Base-by-base conservation (phyloP, 2,888 invertebrate species). In the Galerucella pusilla region DNA sequence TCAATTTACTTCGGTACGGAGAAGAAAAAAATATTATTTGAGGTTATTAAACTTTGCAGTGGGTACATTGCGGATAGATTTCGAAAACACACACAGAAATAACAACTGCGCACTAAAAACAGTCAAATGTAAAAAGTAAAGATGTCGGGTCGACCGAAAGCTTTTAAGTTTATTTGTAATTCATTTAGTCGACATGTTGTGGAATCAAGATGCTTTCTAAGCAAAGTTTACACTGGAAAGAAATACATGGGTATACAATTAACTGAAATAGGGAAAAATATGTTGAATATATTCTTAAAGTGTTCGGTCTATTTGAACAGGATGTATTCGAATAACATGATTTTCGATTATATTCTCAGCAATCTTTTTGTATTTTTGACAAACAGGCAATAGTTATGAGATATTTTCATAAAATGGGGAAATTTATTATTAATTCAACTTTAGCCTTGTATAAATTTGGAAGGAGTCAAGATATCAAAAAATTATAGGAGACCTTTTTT, bases 201-300 rank as follows among this genome's bases (percentile, higher is more conserved):
- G 61, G 63, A 70, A 70, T 70, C 70, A 63, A 63, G 52, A 71
- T 63, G 61, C 20, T 35, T 64, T 64, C 20, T 25, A 52, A 14
- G 16, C 12, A 64, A 45, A 63, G 70, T 71, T 71, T 71, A 20
- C 64, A 63, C 54, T 57, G 35, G 35, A 52, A 54, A 52, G 16
- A n/a, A 71, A 16, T 64, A 71, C 71, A 71, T 28, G 71, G 71
- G 54, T 71, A 54, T 57, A 64, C 71, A 54, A 71, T 71, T 71
- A 71, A 42, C 70, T n/a, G n/a, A 70, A 70, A 70, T 45, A 35
- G 10, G 25, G 61, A 61, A 70, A 70, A 70, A 49, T 28, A 25
- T 67, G 16, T 42, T 69, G 60, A 69, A 69, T 12, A 59, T 11
- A 45, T 46, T 16, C 28, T 57, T 42, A 42, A 42, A 42, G 35